phyloP scores from a whole-genome alignment of 2,113 vertebrate species.

The Lutjanus erythropterus region DNA sequence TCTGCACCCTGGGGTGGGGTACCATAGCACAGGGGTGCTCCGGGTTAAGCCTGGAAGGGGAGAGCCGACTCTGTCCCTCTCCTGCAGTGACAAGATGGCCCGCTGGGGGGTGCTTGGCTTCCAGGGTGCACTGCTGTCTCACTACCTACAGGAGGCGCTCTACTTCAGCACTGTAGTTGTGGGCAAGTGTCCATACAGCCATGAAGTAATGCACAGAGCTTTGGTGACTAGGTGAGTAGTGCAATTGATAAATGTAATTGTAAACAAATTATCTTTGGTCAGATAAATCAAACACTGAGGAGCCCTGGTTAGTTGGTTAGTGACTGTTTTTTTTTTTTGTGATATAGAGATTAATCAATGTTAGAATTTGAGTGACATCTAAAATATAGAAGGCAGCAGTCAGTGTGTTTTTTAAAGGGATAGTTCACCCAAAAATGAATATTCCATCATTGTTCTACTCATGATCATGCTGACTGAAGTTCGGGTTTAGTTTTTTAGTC shows the following conservation, averaged over 20 bases:
- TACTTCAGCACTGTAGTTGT: conserved; percentile 90
- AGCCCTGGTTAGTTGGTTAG: too few species aligned
- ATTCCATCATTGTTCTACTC: too few species aligned
- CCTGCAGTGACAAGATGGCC: conserved; percentile 93
- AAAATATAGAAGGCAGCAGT: too few species aligned
- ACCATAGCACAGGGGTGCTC: conserved; percentile 89
- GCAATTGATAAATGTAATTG: not conserved
- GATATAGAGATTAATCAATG: too few species aligned
- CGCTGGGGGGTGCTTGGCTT: conserved; percentile 91
- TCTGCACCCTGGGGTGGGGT: conserved; percentile 81
- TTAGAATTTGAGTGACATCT: too few species aligned
- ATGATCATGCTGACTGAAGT: too few species aligned
- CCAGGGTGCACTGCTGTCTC: conserved; percentile 94
- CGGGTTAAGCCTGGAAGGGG: conserved; percentile 95
- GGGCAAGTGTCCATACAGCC: conserved; percentile 91
- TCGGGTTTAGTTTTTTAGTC: too few species aligned
- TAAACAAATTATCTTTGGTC: not conserved
- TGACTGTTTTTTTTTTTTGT: too few species aligned
- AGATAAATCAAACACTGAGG: too few species aligned
- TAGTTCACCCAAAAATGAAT: too few species aligned
- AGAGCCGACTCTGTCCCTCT: conserved; percentile 91
- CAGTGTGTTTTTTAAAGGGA: too few species aligned
- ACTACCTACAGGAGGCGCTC: conserved; percentile 91
- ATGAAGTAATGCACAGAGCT: conserved; percentile 88
- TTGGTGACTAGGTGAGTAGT: conserved; percentile 84